Base-by-base conservation (phyloP, 2,797 vertebrate species). In the Pangasius krempfi region DNA sequence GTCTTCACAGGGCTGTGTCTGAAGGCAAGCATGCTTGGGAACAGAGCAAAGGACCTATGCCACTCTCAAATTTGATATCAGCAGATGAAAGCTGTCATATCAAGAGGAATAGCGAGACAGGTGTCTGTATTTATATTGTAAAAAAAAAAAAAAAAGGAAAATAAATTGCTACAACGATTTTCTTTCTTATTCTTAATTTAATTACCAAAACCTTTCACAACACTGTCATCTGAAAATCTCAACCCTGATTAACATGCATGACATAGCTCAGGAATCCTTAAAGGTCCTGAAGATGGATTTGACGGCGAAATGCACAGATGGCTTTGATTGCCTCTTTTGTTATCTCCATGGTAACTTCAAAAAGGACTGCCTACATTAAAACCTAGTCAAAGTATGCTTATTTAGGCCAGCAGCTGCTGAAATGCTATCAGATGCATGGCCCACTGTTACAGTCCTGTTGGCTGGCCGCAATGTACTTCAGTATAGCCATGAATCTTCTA, bases 341-440 rank as follows among this genome's bases (percentile, higher is more conserved):
- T 94, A 95, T 95, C 94, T 93, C 94, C 89, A 91, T 92, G 93
- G 91, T 93, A 94, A 93, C 93, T 93, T 94, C 92, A 91, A 90
- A 92, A 94, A 93, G 93, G 91, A 92, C 95, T 92, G 94, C 94
- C 93, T 94, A 91, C 92, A 94, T 95, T 94, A 92, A 92, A 92
- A 89, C 89, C 91, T 94, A 92, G 86, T 37, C 92, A 79, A 52
- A 58, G 88, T 90, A 88, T 91, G 89, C 83, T 90, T 83, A 84
- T 87, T 73, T 84, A 90, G 91, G 92, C 27, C 62, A 92, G 93
- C 91, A 87, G 90, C 89, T n/a, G 70, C 88, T 33, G 73, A 60
- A 93, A 92, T 90, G 78, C 79, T 89, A 91, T 62, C 4, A 92
- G 89, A 95, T 91, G 91, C 92, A 93, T 86, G 84, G 90, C 89